Evolutionary conservation across 2,888 invertebrate genomes (phyloP), one percentile per base, ranked within the genome.

Genomic region (Pantelozetes paolii): DNA sequence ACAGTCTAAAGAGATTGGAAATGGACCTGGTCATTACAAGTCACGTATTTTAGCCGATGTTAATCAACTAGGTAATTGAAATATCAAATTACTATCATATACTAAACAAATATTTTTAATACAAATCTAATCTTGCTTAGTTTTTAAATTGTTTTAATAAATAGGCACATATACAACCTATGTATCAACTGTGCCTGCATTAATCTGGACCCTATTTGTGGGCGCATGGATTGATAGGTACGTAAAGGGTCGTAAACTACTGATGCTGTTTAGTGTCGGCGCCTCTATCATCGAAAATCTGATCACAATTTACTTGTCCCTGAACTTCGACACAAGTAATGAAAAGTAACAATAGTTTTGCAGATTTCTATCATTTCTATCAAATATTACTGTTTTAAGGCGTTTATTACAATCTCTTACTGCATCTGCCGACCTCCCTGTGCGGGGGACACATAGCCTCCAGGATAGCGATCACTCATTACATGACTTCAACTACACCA

Each of bases 11-110:
- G 72, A 72, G 23, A 9, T 9, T 0, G 59, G n/a, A 11, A 1
- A 15, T 30, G 85, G 26, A 1, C 26, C 54, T 1, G 1, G 2
- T 26, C n/a, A 9, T 26, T 54, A 9, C 54, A 54, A 54, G 26
- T 23, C 54, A 8, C 2, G 5, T 11, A 54, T 54, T 9, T 26
- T 54, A 11, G 8, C 5, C 9, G 26, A 54, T 26, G 54, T 26
- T 1, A 26, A n/a, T n/a, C 15, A n/a, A 2, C 18, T 45, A 13
- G 45, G 45, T 45, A 45, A 45, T 8, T 40, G 6, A 6, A 40
- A 40, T 40, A 9, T 40, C 40, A 40, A 13, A 9, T 40, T 13
- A 40, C 13, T 13, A 40, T 40, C 8, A 13, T 40, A 40, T 13
- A 40, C 5, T 36, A 11, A 36, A 11, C 5, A 36, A 36, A 36